A percentile compares a stretch with the other conserved stretches of the same genome.
These are phyloP conservation scores for Drosophila monieri DNA, from an alignment of 2,888 invertebrate species.

Conservation along the genomic window DNA sequence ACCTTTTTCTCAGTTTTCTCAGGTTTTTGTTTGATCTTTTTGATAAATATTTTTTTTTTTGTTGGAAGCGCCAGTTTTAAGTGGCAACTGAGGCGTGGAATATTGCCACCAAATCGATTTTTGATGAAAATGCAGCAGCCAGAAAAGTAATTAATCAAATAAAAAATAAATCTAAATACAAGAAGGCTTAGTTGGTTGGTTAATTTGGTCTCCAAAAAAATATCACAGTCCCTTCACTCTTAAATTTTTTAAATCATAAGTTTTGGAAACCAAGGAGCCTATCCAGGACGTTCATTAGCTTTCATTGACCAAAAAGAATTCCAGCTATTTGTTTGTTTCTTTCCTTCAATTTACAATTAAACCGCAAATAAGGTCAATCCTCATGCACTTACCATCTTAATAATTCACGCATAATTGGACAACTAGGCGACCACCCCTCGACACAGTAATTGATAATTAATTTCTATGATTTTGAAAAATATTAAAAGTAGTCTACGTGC, in stretches of 20 bases:
- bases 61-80: constrained; percentile 26
- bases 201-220: no score
- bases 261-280: no score
- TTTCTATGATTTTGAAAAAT: no score
- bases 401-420: constrained; percentile 72
- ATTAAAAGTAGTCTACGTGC: no score
- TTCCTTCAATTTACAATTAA: constrained; percentile 45
- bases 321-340: constrained; percentile 17
- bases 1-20: background rate
- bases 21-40: constrained; percentile 12
- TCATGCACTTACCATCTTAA: constrained; percentile 30
- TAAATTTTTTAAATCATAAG: no score
- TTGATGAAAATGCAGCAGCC: background rate
- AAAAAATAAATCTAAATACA: background rate
- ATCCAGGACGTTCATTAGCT: background rate
- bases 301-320: constrained; percentile 22
- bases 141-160: constrained; percentile 5
- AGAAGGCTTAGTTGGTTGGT: background rate
- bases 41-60: background rate
- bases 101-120: constrained; percentile 4
- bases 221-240: no score
- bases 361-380: constrained; percentile 65
- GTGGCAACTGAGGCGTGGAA: constrained; percentile 14
- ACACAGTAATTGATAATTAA: no score
- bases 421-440: constrained; percentile 47